A percentile compares a stretch with the other conserved stretches of the same genome.
These are phyloP conservation scores for Symphodus melops DNA, from an alignment of 2,113 vertebrate genomes.

Conservation along the genomic window DNA sequence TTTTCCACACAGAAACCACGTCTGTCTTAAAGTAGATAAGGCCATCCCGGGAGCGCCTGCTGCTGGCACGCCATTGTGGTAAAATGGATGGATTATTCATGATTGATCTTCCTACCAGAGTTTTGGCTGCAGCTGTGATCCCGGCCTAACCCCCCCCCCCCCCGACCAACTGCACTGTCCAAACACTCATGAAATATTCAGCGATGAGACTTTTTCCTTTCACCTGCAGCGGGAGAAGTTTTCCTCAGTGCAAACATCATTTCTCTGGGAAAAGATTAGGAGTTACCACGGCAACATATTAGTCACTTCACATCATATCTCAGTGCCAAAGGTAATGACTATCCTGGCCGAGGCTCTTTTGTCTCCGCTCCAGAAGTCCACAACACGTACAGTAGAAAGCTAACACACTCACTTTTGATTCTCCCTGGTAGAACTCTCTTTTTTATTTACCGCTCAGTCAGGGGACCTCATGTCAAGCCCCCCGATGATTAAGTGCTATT, in stretches of 20 bases:
- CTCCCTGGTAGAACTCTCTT: not conserved
- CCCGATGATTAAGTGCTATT: constrained; percentile 46
- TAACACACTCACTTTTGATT: not conserved
- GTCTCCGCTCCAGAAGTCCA: constrained; percentile 13
- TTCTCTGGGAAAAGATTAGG: constrained; percentile 25
- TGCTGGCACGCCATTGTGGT: constrained; percentile 53
- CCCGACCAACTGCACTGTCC: constrained; percentile 36
- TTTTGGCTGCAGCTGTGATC: constrained; percentile 57
- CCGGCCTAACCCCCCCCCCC: constrained; percentile 29
- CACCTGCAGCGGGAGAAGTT: constrained; percentile 32
- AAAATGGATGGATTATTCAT: constrained; percentile 53
- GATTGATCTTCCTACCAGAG: constrained; percentile 63
- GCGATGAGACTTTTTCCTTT: constrained; percentile 11
- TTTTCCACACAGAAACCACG: constrained; percentile 18
- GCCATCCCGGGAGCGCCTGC: constrained; percentile 21
- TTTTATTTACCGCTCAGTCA: constrained; percentile 26
- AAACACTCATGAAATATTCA: constrained; percentile 66
- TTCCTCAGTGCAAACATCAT: not conserved
- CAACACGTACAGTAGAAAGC: constrained; percentile 17
- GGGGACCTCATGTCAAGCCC: constrained; percentile 26
- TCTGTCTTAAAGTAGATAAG: constrained; percentile 40
- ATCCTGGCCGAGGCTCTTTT: constrained; percentile 12
- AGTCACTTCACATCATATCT: constrained; percentile 19
- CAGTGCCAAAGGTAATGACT: constrained; percentile 23
- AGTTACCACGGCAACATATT: constrained; percentile 26